phyloP scores from a whole-genome alignment of 2,113 vertebrate species.

The Bambusicola thoracicus region DNA sequence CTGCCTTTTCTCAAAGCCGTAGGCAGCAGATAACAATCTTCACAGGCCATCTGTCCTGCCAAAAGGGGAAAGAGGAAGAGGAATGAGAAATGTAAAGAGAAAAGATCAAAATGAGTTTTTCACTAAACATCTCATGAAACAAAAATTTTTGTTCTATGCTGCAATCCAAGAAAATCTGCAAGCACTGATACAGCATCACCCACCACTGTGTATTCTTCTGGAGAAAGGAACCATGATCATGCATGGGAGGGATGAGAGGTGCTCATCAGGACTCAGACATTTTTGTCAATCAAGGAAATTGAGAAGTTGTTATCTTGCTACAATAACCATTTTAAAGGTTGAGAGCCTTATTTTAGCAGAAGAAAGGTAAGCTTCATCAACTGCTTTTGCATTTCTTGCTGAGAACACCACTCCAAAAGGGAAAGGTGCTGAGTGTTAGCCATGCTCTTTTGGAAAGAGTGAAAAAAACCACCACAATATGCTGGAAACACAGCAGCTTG shows the following conservation, averaged over 20 bases:
- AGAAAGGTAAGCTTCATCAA: background rate
- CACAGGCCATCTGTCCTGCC: fast-evolving
- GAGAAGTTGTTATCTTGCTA: background rate
- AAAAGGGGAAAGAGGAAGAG: background rate
- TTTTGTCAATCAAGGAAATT: background rate
- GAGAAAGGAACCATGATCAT: background rate
- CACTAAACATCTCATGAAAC: background rate
- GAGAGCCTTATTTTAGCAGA: background rate
- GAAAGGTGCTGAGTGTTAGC: background rate
- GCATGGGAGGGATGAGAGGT: background rate
- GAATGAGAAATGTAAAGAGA: background rate
- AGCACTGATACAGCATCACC: background rate
- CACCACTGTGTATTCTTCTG: background rate
- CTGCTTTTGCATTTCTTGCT: background rate
- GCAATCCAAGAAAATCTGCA: background rate
- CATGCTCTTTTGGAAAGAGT: background rate
- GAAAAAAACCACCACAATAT: background rate
- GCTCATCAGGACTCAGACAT: background rate
- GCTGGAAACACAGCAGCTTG: background rate
- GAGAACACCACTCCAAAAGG: background rate
- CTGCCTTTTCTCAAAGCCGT: background rate
- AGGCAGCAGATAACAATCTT: background rate
- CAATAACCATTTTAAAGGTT: background rate
- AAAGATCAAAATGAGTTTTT: background rate
- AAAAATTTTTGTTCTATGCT: background rate